Evolutionary conservation across 1,140 invertebrate species (phyloP), one percentile per base, ranked within the genome.

Genomic region (Macrotrachela quadricornifera): DNA sequence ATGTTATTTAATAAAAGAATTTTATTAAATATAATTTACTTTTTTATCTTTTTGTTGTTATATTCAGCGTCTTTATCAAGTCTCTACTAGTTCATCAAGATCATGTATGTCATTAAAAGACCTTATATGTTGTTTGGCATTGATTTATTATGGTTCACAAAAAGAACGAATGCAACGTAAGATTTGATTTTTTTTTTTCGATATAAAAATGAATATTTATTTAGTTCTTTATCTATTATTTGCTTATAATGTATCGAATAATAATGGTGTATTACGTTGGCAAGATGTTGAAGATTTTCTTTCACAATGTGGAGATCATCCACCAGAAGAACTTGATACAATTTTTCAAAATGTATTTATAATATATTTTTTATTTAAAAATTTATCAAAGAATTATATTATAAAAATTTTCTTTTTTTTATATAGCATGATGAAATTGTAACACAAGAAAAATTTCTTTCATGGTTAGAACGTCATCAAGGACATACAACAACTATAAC

Each of bases 401-500:
- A n/a, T n/a, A n/a, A n/a, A n/a, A n/a, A n/a, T n/a, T n/a, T n/a
- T 30, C 8, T 30, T 30, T 30, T 2, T 4, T 30, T 30, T 30
- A 2, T 30, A 30, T 30, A 30, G 21, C 21, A 30, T n/a, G 13
- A 14, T 14, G 17, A 38, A 14, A 14, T 40, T 4, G 42, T 77
- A 3, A 74, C 74, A 46, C 81, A 78, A 61, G 80, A 82, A 49
- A 76, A 80, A 62, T 83, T 82, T 58, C 66, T 74, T 62, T 75
- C 3, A 73, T 30, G 21, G 21, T 30, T 30, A 30, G 21, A 30
- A 30, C 8, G 8, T 30, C 21, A 75, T 43, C 75, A 83, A 64
- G 78, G 77, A 49, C 77, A 79, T 63, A 79, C 80, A 6, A 84
- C 82, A 1, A 77, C 82, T 1, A 67, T 86, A 3, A 82, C 81